Evolutionary conservation across 1,140 invertebrate genomes (phyloP).

Genomic region (Diploscapter pachys): DNA sequence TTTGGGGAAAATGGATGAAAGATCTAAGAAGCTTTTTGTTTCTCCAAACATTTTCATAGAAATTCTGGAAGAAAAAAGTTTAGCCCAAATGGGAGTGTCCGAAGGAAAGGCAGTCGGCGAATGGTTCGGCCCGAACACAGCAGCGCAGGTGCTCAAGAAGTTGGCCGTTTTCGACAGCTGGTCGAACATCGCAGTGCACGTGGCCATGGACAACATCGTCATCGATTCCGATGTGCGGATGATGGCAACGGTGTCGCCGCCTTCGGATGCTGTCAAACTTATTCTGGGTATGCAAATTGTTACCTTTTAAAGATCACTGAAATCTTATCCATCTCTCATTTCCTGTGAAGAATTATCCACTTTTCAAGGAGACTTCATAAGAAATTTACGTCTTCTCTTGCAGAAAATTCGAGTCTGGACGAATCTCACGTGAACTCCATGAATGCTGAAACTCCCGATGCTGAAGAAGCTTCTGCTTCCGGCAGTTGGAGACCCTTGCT

Average conservation of each 20-base stretch:
- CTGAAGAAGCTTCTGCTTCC: not conserved
- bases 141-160: slow-evolving; percentile 85
- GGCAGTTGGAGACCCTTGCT: slow-evolving; percentile 80
- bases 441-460: too few species aligned
- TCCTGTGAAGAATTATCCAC: too few species aligned
- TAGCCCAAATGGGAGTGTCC: slow-evolving; percentile 82
- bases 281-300: slow-evolving; percentile 12
- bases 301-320: too few species aligned
- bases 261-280: slow-evolving; percentile 24
- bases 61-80: slow-evolving; percentile 21
- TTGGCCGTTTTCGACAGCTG: slow-evolving; percentile 85
- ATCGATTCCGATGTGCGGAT: slow-evolving; percentile 41
- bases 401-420: too few species aligned
- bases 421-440: too few species aligned
- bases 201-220: slow-evolving; percentile 82
- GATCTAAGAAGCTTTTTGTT: too few species aligned
- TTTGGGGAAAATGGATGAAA: too few species aligned
- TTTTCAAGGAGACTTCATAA: too few species aligned
- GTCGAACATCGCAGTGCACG: slow-evolving; percentile 81
- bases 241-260: slow-evolving; percentile 41
- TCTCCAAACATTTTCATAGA: too few species aligned
- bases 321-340: too few species aligned
- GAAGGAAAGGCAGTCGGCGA: slow-evolving; percentile 93
- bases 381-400: too few species aligned
- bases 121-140: slow-evolving; percentile 99